Percentiles rank a stretch among this genome's conserved stretches.
Conservation (phyloP, 2,888 invertebrate genomes). For the Escarpia spicata region DNA sequence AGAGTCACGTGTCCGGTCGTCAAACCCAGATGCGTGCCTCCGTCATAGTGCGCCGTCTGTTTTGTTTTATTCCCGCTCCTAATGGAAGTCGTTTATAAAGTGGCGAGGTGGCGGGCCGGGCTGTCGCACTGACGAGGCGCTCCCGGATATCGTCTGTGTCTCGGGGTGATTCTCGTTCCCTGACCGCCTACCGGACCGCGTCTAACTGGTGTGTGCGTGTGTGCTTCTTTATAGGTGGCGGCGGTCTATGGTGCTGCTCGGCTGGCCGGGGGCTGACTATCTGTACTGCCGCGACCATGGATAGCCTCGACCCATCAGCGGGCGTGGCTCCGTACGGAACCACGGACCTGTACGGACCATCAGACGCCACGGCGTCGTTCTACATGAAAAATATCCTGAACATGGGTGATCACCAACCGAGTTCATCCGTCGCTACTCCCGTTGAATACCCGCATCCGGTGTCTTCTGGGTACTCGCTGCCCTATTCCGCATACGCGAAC, state of each 20-base stretch:
- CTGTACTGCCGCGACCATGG: not conserved
- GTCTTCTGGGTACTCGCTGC: not conserved
- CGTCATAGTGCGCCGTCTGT: not conserved
- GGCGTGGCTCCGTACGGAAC: not conserved
- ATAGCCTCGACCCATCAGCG: not conserved
- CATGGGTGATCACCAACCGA: not conserved
- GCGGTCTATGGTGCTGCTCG: not conserved
- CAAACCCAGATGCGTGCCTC: not conserved
- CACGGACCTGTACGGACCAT: not conserved
- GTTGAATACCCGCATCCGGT: not conserved
- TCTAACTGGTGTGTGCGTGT: not conserved
- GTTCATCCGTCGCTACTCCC: not conserved
- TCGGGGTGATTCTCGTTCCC: not conserved
- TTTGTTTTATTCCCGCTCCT: slow-evolving; percentile 3
- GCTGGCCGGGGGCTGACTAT: not conserved
- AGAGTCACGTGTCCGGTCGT: not conserved
- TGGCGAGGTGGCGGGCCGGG: not conserved
- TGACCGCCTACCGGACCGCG: not conserved
- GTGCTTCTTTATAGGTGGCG: not conserved
- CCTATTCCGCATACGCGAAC: not conserved
- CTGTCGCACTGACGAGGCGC: not conserved
- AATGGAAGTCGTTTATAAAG: slow-evolving; percentile 11
- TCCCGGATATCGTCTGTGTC: not conserved
- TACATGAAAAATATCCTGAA: not conserved
- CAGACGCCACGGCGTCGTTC: not conserved